phyloP scores from a whole-genome alignment of 2,113 vertebrate genomes.

The Oryctolagus cuniculus region mOryCun1.1 NC_091437.1:8748501-8749000 shows the following conservation, averaged over 20 bases:
- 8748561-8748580: neutral
- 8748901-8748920: too few relatives aligned
- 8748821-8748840: neutral
- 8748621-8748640: neutral
- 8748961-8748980: too few relatives aligned
- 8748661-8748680: neutral
- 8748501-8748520: neutral
- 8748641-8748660: neutral
- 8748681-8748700: neutral
- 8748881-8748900: too few relatives aligned
- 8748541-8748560: neutral
- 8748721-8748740: constrained; percentile 15
- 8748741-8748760: constrained; percentile 27
- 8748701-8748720: neutral
- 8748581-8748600: too few relatives aligned
- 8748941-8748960: too few relatives aligned
- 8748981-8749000: too few relatives aligned
- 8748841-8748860: neutral
- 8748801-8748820: neutral
- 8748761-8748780: constrained; percentile 3
- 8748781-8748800: neutral
- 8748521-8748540: neutral
- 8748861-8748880: neutral
- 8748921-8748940: too few relatives aligned
- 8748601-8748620: neutral